Conservation (phyloP, 1,140 invertebrate species). For the Carcinoscorpius rotundicauda region DNA sequence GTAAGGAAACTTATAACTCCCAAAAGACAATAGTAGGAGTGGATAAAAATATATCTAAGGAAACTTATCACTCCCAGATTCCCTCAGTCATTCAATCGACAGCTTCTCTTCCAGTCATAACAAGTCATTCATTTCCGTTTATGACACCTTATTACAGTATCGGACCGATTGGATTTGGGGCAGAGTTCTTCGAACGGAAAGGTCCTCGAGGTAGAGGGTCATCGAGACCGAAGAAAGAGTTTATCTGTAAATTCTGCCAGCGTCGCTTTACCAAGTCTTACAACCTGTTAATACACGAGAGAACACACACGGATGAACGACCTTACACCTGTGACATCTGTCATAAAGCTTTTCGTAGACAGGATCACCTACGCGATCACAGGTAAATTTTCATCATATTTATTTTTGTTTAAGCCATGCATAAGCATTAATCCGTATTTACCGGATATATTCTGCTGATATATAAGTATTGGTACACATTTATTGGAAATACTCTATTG, state of each 20-base stretch:
- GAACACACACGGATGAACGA: constrained; percentile 95
- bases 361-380: constrained; percentile 91
- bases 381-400: constrained; percentile 46
- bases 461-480: too few relatives aligned
- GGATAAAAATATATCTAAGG: too few relatives aligned
- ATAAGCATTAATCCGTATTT: too few relatives aligned
- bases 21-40: too few relatives aligned
- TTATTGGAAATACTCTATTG: too few relatives aligned
- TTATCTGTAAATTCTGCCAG: constrained; percentile 95
- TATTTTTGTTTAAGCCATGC: too few relatives aligned
- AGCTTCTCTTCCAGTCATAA: constrained; percentile 8
- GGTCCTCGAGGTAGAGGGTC: constrained; percentile 11
- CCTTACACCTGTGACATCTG: constrained; percentile 98
- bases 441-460: too few relatives aligned
- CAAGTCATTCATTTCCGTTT: constrained; percentile 17
- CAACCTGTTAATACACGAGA: constrained; percentile 92
- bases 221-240: constrained; percentile 83
- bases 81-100: too few relatives aligned
- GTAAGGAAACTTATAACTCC: too few relatives aligned
- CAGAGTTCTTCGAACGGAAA: constrained; percentile 13
- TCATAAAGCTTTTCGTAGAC: constrained; percentile 93
- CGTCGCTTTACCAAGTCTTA: constrained; percentile 97
- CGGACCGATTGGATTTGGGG: constrained; percentile 12
- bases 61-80: too few relatives aligned
- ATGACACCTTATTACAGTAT: constrained; percentile 15